Evolutionary conservation across 2,113 vertebrate genomes (phyloP), one percentile per base, ranked within the genome.

Genomic region (Myiozetetes cayanensis): DNA sequence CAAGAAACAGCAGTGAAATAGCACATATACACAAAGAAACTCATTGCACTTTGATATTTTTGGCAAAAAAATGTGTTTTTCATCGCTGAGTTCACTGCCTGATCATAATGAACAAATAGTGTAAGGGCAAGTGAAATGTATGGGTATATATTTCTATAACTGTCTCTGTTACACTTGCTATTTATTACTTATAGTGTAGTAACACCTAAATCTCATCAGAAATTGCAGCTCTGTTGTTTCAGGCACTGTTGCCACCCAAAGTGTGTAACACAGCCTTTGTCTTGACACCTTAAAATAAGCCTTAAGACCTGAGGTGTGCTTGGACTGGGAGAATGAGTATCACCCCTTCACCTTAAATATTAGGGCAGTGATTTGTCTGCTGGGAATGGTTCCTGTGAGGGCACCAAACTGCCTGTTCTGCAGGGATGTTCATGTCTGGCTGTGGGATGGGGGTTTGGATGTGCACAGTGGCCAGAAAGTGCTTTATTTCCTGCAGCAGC

Each of bases 1-100:
- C 59, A 66, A 65, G 76, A 30, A 93, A 25, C 78, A 77, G 75
- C 63, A 76, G 49, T 16, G 47, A 67, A 91, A 87, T 25, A 59
- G 44, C 50, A 70, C 20, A 33, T 18, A 10, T 18, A 55, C 2
- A 85, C 35, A 59, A 75, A 88, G 79, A 67, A 93, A 46, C 18
- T 55, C 67, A 47, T 25, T 63, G 70, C 63, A 56, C 28, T 84
- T 61, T 56, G 53, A 62, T 85, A 37, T 83, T 80, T 83, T 80
- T 95, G 78, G 92, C 82, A 84, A 85, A 90, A 74, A 46, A 46
- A 21, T 70, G 49, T 86, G 50, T 16, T 92, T 73, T 82, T 84
- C 50, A 31, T 41, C 68, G 66, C 72, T 23, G 71, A 91, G 71
- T n/a, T 87, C 71, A 53, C 58, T 61, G 87, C 58, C 62, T 2